phyloP scores from a whole-genome alignment of 2,888 invertebrate species.

The Plagodis dolabraria region DNA sequence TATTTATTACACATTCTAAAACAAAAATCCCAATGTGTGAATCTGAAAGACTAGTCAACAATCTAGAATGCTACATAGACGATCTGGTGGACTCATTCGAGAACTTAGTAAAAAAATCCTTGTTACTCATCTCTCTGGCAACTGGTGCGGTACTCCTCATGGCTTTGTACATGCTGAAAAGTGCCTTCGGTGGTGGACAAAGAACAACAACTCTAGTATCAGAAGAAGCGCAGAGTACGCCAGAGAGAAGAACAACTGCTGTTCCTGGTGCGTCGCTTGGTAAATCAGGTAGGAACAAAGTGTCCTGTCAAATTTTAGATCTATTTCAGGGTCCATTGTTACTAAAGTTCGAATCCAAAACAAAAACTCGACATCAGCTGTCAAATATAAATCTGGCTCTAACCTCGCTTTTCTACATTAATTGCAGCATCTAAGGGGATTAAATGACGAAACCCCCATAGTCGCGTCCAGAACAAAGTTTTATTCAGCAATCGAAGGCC shows the following conservation, averaged over 20 bases:
- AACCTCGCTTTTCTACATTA: too few relatives aligned
- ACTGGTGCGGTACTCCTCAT: conserved; percentile 52
- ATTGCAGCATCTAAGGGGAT: too few relatives aligned
- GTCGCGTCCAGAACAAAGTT: too few relatives aligned
- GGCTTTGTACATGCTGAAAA: conserved; percentile 24
- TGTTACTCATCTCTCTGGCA: conserved; percentile 55
- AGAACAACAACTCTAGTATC: too few relatives aligned
- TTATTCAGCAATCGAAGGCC: too few relatives aligned
- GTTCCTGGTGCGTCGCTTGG: not conserved
- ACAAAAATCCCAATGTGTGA: conserved; percentile 56
- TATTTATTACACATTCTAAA: conserved; percentile 72
- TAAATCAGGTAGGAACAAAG: not conserved
- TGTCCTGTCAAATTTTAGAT: too few relatives aligned
- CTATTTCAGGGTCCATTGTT: too few relatives aligned
- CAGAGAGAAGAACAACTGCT: not conserved
- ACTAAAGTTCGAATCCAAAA: too few relatives aligned
- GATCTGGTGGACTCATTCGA: conserved; percentile 61
- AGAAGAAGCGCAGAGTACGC: too few relatives aligned
- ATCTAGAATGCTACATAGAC: conserved; percentile 60
- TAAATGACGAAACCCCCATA: too few relatives aligned
- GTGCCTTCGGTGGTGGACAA: not conserved
- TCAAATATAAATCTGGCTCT: too few relatives aligned
- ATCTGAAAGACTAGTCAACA: conserved; percentile 36
- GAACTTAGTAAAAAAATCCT: conserved; percentile 60
- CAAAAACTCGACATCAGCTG: too few relatives aligned